Percentiles rank a stretch among this genome's conserved stretches.
phyloP scores from a whole-genome alignment of 1,140 invertebrate species.

The Hypothenemus hampei region DNA sequence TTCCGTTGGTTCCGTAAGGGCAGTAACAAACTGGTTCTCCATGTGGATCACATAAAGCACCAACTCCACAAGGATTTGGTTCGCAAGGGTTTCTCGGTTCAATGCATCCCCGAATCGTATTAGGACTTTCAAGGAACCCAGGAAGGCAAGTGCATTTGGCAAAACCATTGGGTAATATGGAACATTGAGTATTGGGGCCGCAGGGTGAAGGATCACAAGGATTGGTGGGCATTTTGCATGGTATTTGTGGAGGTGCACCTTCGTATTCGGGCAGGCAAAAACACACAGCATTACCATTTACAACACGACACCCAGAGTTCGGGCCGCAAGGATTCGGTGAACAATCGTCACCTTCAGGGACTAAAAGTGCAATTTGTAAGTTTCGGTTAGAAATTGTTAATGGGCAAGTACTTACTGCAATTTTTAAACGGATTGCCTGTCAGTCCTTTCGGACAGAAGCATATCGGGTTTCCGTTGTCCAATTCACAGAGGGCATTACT shows the following conservation, averaged over 20 bases:
- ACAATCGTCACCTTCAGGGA: constrained; percentile 82
- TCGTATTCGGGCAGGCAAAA: constrained; percentile 85
- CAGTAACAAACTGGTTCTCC: constrained; percentile 75
- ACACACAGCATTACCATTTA: constrained; percentile 66
- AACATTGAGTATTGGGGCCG: constrained; percentile 82
- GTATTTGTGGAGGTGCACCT: constrained; percentile 69
- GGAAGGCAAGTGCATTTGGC: constrained; percentile 81
- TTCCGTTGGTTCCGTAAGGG: constrained; percentile 66
- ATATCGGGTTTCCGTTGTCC: constrained; percentile 81
- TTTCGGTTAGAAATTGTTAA: not conserved
- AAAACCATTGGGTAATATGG: constrained; percentile 73
- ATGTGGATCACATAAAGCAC: constrained; percentile 73
- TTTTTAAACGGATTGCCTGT: constrained; percentile 88
- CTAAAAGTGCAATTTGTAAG: constrained; percentile 46
- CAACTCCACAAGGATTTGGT: constrained; percentile 72
- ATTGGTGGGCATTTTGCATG: constrained; percentile 62
- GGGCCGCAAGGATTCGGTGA: constrained; percentile 77
- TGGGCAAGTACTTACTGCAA: constrained; percentile 69
- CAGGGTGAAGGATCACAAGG: constrained; percentile 82
- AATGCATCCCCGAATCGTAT: constrained; percentile 78
- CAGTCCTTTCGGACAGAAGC: constrained; percentile 81
- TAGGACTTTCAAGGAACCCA: constrained; percentile 79
- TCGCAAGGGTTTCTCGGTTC: constrained; percentile 72
- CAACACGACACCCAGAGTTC: constrained; percentile 72
- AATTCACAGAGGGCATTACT: constrained; percentile 77